phyloP scores from a whole-genome alignment of 2,888 invertebrate genomes.

The Melanchra persicariae region DNA sequence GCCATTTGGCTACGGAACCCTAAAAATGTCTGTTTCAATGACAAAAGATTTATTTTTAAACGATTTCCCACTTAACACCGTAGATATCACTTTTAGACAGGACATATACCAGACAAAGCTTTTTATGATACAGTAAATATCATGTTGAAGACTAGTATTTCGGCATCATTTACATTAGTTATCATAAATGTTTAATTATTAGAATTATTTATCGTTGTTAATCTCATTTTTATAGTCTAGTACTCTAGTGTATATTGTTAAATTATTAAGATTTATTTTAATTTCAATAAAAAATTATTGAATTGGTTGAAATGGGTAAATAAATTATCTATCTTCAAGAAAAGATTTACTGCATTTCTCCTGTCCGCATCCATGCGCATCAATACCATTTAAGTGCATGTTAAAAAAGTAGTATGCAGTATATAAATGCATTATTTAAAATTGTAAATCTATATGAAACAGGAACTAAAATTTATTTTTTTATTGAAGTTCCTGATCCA shows the following conservation, averaged over 20 bases:
- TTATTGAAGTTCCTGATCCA: background rate
- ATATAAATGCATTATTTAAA: background rate
- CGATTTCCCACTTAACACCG: background rate
- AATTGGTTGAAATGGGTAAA: background rate
- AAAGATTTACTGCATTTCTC: background rate
- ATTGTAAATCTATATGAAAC: background rate
- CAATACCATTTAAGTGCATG: background rate
- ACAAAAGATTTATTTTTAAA: too few species aligned
- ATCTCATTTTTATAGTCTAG: background rate
- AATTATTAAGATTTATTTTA: constrained; percentile 6
- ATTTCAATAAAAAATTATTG: background rate
- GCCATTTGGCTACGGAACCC: too few species aligned
- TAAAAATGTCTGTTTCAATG: too few species aligned
- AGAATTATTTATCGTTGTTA: background rate
- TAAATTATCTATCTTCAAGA: background rate
- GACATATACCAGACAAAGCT: too few species aligned
- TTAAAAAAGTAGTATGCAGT: background rate
- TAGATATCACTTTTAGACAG: background rate
- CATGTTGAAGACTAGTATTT: background rate
- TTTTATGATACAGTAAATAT: background rate
- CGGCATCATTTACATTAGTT: background rate
- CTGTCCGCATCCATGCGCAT: background rate
- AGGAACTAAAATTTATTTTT: background rate
- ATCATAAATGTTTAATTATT: background rate
- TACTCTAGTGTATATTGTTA: background rate